A percentile compares a stretch with the other conserved stretches of the same genome.
phyloP scores from a whole-genome alignment of 53 echinoderm and acorn worm species.

The Henricia sp. region DNA sequence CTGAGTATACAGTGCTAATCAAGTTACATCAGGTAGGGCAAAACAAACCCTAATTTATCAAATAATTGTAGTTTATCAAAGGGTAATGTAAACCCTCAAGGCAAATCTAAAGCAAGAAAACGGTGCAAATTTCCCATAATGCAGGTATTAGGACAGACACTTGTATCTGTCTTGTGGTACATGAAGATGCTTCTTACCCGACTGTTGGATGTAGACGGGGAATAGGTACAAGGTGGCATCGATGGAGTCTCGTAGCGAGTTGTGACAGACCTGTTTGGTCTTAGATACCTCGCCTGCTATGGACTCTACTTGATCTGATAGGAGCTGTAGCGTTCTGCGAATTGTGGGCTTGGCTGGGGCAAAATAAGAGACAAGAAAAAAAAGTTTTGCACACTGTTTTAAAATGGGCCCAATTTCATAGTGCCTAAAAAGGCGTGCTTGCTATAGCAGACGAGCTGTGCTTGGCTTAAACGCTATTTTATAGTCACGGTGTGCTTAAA shows the following conservation, averaged over 20 bases:
- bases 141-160: too few species aligned
- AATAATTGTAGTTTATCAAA: not conserved
- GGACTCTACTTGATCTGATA: constrained; percentile 95
- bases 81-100: not conserved
- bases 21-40: too few species aligned
- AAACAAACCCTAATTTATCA: not conserved
- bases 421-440: not conserved
- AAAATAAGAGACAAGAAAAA: not conserved
- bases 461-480: too few species aligned
- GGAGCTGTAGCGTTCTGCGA: constrained; percentile 77
- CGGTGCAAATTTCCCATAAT: too few species aligned
- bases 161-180: too few species aligned
- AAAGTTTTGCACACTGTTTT: not conserved
- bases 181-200: constrained; percentile 66
- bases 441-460: too few species aligned
- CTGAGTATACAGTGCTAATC: too few species aligned
- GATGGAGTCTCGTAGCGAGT: constrained; percentile 88
- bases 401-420: not conserved
- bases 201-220: constrained; percentile 94
- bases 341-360: constrained; percentile 90
- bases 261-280: constrained; percentile 94
- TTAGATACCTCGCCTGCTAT: constrained; percentile 97
- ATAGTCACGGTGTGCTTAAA: too few species aligned
- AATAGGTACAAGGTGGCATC: constrained; percentile 87
- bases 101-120: not conserved